Evolutionary conservation across 2,888 invertebrate species (phyloP).

Genomic region (Exephanes ischioxanthus): DNA sequence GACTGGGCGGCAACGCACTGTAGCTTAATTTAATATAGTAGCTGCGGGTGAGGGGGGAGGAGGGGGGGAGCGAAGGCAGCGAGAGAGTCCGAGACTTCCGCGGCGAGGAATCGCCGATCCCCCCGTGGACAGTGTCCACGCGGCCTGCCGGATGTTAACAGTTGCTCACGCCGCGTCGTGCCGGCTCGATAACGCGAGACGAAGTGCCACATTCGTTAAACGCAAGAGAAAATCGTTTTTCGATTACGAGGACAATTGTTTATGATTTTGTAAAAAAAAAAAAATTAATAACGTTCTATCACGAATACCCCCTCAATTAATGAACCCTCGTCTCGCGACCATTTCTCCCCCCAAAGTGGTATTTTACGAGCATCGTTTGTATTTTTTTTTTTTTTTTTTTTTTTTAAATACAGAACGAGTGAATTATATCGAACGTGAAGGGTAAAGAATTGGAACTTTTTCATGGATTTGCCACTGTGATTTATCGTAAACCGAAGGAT

Average conservation of each 20-base stretch:
- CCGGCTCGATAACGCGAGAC: slow-evolving; percentile 42
- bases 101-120: slow-evolving; percentile 70
- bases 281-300: background rate
- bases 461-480: slow-evolving; percentile 55
- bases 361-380: background rate
- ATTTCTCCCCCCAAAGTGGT: background rate
- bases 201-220: slow-evolving; percentile 11
- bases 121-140: slow-evolving; percentile 81
- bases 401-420: background rate
- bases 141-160: slow-evolving; percentile 80
- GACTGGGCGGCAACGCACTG: slow-evolving; percentile 70
- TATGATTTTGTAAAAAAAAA: background rate
- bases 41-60: slow-evolving; percentile 68
- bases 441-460: background rate
- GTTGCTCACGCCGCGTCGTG: slow-evolving; percentile 67
- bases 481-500: slow-evolving; percentile 62
- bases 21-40: slow-evolving; percentile 83
- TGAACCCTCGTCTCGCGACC: background rate
- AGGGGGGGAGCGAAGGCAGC: slow-evolving; percentile 35
- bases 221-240: slow-evolving; percentile 18
- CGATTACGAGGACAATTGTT: slow-evolving; percentile 5
- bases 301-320: background rate
- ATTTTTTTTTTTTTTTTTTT: background rate
- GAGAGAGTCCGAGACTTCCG: slow-evolving; percentile 74
- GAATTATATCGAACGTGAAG: background rate